phyloP scores from a whole-genome alignment of 2,797 vertebrate species.

The Halcyon chelicuti region DNA sequence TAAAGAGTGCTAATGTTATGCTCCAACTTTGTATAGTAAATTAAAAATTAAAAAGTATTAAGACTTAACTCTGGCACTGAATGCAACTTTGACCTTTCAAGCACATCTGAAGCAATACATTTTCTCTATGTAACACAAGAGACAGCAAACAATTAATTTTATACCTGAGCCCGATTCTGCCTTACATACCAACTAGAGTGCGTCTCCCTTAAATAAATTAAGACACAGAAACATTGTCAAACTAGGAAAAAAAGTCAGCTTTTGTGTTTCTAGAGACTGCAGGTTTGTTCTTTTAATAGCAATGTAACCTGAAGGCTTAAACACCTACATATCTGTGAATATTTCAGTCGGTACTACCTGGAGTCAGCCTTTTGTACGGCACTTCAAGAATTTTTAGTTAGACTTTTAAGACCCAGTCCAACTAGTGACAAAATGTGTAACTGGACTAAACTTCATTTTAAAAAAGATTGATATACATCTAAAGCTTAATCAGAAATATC shows the following conservation, averaged over 20 bases:
- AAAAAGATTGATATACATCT: rapidly evolving
- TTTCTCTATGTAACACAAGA: background rate
- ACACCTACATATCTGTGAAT: background rate
- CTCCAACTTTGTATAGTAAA: constrained; percentile 62
- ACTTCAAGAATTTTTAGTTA: background rate
- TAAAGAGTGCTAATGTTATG: constrained; percentile 72
- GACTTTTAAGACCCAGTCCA: background rate
- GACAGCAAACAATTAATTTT: background rate
- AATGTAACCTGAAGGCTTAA: background rate
- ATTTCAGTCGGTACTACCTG: background rate
- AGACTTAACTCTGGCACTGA: background rate
- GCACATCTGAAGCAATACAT: background rate
- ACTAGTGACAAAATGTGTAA: background rate
- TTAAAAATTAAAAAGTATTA: background rate
- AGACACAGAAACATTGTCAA: background rate
- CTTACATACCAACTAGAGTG: background rate
- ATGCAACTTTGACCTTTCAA: background rate
- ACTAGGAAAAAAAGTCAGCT: background rate
- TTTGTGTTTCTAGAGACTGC: background rate
- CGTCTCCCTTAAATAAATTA: background rate
- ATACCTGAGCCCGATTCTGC: background rate
- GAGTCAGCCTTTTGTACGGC: background rate
- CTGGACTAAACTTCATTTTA: background rate
- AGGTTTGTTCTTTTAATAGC: background rate
- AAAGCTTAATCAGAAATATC: background rate